phyloP scores from a whole-genome alignment of 2,888 invertebrate genomes.

The Nemapogon koenigi region DNA sequence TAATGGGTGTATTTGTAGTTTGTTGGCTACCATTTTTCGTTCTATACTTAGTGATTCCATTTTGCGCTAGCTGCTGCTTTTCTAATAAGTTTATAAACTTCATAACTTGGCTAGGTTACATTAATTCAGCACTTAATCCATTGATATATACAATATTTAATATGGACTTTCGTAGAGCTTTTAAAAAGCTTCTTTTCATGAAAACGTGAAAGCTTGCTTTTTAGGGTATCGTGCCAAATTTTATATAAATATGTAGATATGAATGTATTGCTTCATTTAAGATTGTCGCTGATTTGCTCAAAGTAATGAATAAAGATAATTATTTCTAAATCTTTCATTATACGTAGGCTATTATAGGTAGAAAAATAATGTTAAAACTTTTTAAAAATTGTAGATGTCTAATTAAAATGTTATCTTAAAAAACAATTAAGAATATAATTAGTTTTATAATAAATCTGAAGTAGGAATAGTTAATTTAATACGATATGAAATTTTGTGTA shows the following conservation, averaged over 20 bases:
- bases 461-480: too few species aligned
- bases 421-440: too few species aligned
- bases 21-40: conserved; percentile 99
- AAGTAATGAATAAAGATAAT: conserved; percentile 20
- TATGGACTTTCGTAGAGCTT: conserved; percentile 89
- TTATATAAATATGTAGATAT: not conserved
- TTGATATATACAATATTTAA: conserved; percentile 96
- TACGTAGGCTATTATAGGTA: not conserved
- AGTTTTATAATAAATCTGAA: too few species aligned
- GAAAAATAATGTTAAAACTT: conserved; percentile 16
- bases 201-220: conserved; percentile 28
- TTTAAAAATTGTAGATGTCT: too few species aligned
- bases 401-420: too few species aligned
- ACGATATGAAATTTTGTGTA: too few species aligned
- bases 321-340: not conserved
- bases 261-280: conserved; percentile 17
- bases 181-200: conserved; percentile 73
- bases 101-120: conserved; percentile 93
- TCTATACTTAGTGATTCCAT: conserved; percentile 92
- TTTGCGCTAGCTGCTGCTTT: conserved; percentile 82
- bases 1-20: conserved; percentile 97
- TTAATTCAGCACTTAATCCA: conserved; percentile 91
- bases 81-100: conserved; percentile 84
- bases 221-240: conserved; percentile 33
- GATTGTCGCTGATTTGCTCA: conserved; percentile 48